These are phyloP conservation scores for Stenurella melanura DNA, from an alignment of 2,888 invertebrate species.

Conservation along the genomic window DNA sequence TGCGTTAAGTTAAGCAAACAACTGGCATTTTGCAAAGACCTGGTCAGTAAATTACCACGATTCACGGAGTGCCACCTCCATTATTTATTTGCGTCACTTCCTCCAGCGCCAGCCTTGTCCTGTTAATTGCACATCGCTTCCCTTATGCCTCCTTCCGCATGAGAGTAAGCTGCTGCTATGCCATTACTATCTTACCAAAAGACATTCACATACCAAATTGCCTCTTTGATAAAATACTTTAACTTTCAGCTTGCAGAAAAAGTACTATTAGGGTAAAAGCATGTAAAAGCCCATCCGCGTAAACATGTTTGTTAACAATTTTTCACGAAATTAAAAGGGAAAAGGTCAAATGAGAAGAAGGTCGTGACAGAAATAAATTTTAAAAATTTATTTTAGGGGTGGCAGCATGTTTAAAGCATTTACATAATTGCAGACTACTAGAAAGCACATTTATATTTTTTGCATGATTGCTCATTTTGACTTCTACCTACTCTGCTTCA, in stretches of 20 bases:
- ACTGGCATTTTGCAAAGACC: constrained; percentile 40
- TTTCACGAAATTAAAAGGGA: constrained; percentile 12
- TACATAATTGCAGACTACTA: too few relatives aligned
- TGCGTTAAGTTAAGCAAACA: constrained; percentile 42
- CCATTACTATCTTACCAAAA: constrained; percentile 27
- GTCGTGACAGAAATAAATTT: neutral
- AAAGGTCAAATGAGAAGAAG: neutral
- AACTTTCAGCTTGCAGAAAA: constrained; percentile 19
- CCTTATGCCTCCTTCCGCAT: constrained; percentile 40
- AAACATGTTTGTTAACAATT: constrained; percentile 21
- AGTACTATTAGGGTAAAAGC: constrained; percentile 35
- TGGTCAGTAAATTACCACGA: constrained; percentile 53
- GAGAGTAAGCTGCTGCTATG: constrained; percentile 11
- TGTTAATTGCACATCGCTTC: constrained; percentile 51
- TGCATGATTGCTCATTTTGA: too few relatives aligned
- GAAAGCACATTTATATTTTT: too few relatives aligned
- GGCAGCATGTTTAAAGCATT: too few relatives aligned
- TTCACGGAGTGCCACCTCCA: constrained; percentile 54
- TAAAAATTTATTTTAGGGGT: neutral
- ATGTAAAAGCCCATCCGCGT: constrained; percentile 25
- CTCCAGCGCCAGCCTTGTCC: constrained; percentile 43
- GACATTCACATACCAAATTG: constrained; percentile 37
- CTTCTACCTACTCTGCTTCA: too few relatives aligned
- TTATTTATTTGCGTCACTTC: constrained; percentile 56
- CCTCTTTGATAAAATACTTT: constrained; percentile 38